Conservation (phyloP, 2,888 invertebrate species). For the Iselma pallidipennis region DNA sequence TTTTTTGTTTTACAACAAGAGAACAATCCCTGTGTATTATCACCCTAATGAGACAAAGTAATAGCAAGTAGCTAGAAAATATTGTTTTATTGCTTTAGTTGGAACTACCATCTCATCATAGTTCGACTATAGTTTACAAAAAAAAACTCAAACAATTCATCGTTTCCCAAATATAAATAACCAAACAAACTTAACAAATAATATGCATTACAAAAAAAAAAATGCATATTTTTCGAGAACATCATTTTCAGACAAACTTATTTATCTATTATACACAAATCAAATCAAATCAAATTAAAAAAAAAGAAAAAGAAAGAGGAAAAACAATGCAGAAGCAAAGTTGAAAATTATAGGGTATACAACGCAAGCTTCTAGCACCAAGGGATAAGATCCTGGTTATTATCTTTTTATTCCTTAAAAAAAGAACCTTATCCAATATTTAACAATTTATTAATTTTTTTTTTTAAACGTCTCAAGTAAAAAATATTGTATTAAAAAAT, state of each 20-base stretch:
- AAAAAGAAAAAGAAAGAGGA: no score
- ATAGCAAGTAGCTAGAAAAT: no score
- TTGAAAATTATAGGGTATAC: slow-evolving; percentile 19
- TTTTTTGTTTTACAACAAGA: no score
- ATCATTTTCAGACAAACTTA: not conserved
- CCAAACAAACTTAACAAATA: not conserved
- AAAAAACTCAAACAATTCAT: not conserved
- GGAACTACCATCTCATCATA: no score
- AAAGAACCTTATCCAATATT: slow-evolving; percentile 26
- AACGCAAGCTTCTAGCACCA: slow-evolving; percentile 32
- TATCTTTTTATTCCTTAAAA: slow-evolving; percentile 2
- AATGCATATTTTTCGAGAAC: not conserved
- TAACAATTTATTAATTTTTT: slow-evolving; percentile 13
- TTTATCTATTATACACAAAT: not conserved
- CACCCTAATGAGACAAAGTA: no score
- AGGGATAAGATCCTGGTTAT: slow-evolving; percentile 28
- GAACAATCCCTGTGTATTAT: no score
- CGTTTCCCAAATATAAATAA: not conserved
- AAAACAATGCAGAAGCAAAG: slow-evolving; percentile 19
- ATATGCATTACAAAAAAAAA: not conserved
- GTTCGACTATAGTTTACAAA: no score
- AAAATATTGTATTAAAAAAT: slow-evolving; percentile 22
- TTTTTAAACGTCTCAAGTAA: slow-evolving; percentile 19
- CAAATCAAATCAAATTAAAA: not conserved
- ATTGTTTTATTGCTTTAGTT: no score